Evolutionary conservation across 2,888 invertebrate species (phyloP).

Genomic region (Ophion ellenae): DNA sequence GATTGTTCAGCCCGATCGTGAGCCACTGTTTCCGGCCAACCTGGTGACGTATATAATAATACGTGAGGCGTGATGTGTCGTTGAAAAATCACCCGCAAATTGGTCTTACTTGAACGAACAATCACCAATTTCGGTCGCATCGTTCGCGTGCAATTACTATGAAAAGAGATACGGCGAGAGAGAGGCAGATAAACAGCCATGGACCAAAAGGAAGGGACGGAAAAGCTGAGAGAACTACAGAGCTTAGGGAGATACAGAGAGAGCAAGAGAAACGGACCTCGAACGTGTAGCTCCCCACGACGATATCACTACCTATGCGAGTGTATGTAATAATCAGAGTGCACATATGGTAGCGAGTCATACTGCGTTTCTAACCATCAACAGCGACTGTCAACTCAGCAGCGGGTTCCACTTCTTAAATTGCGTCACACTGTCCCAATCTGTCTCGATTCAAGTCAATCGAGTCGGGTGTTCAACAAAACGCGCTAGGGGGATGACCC

Average conservation of each 20-base stretch:
- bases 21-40: neutral
- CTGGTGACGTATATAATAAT: slow-evolving; percentile 4
- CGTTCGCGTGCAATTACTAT: slow-evolving; percentile 10
- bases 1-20: slow-evolving; percentile 29
- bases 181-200: neutral
- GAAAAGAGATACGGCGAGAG: slow-evolving; percentile 4
- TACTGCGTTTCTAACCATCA: neutral
- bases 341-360: slow-evolving; percentile 1
- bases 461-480: slow-evolving; percentile 38
- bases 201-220: no score
- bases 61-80: neutral
- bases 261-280: neutral
- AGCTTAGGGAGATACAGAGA: neutral
- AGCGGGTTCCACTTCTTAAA: slow-evolving; percentile 56
- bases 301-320: slow-evolving; percentile 4
- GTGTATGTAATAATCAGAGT: slow-evolving; percentile 26
- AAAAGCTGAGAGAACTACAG: neutral
- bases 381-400: slow-evolving; percentile 14
- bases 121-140: slow-evolving; percentile 45
- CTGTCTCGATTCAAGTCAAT: slow-evolving; percentile 62
- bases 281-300: slow-evolving; percentile 1
- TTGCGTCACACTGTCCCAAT: slow-evolving; percentile 61
- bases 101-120: slow-evolving; percentile 56
- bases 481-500: neutral
- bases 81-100: slow-evolving; percentile 56